Evolutionary conservation across 2,797 vertebrate genomes (phyloP).

Genomic region (Podarcis lilfordi): DNA sequence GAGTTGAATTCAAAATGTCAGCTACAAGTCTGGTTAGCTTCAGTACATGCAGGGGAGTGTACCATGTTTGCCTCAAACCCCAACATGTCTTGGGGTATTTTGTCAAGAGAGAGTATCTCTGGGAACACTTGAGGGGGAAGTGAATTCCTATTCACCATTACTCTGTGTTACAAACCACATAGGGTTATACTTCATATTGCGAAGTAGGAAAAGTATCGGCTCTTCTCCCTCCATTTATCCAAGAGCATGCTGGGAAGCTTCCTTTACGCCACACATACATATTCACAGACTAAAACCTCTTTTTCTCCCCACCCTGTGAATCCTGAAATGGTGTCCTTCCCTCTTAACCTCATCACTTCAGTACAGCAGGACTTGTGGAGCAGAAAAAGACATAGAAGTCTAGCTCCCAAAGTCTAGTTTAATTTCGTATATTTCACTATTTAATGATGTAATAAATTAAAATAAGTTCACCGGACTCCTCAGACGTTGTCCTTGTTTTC

Average conservation of each 20-base stretch:
- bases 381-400: background rate
- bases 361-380: background rate
- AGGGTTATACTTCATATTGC: background rate
- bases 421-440: constrained; percentile 6
- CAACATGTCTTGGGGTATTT: no score
- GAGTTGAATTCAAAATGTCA: no score
- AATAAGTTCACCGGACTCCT: constrained; percentile 24
- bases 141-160: no score
- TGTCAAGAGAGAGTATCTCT: background rate
- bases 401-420: constrained; percentile 34
- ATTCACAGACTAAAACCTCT: background rate
- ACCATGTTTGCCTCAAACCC: no score
- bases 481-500: constrained; percentile 10
- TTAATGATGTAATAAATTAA: constrained; percentile 18
- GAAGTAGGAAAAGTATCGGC: background rate
- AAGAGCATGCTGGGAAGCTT: background rate
- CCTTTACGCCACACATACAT: constrained; percentile 16
- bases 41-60: no score
- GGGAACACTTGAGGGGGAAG: background rate
- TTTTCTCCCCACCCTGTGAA: background rate
- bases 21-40: no score
- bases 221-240: no score
- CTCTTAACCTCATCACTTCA: background rate
- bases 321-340: background rate
- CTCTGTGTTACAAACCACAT: background rate